Percentiles rank a stretch among this genome's conserved stretches.
phyloP scores from a whole-genome alignment of 2,113 vertebrate genomes.

The Sinocyclocheilus maitianheensis region DNA sequence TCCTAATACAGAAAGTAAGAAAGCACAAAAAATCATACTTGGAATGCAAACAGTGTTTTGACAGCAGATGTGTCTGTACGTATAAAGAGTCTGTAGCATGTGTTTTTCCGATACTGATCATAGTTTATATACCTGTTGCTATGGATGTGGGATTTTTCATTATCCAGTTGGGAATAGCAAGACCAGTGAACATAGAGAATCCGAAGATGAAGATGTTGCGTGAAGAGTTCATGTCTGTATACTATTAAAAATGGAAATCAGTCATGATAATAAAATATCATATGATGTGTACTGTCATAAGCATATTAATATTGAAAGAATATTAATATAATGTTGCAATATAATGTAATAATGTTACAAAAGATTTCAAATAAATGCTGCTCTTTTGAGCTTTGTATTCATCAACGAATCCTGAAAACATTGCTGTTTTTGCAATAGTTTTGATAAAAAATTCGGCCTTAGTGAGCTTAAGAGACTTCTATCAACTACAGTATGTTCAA shows the following conservation, averaged over 20 bases:
- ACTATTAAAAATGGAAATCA: slow-evolving; percentile 72
- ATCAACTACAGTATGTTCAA: too few species aligned
- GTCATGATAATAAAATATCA: background rate
- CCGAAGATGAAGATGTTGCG: slow-evolving; percentile 95
- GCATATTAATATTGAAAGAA: too few species aligned
- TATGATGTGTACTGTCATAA: too few species aligned
- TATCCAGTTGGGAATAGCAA: slow-evolving; percentile 90
- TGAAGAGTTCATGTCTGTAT: slow-evolving; percentile 93
- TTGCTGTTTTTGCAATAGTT: too few species aligned
- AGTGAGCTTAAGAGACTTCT: too few species aligned
- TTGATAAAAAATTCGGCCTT: too few species aligned
- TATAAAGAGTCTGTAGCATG: background rate
- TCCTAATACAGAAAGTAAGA: slow-evolving; percentile 71
- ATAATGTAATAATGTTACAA: too few species aligned
- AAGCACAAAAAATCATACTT: background rate
- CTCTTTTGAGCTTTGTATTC: too few species aligned
- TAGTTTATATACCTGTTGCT: slow-evolving; percentile 80
- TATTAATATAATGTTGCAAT: too few species aligned
- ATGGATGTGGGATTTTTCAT: slow-evolving; percentile 77
- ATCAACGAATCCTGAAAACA: too few species aligned
- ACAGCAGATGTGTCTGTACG: background rate
- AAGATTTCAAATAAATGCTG: too few species aligned
- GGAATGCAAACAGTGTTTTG: background rate
- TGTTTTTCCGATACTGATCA: background rate
- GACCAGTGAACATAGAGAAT: slow-evolving; percentile 90